phyloP scores from a whole-genome alignment of 2,888 invertebrate species.

The Drosophila austrosaltans region DNA sequence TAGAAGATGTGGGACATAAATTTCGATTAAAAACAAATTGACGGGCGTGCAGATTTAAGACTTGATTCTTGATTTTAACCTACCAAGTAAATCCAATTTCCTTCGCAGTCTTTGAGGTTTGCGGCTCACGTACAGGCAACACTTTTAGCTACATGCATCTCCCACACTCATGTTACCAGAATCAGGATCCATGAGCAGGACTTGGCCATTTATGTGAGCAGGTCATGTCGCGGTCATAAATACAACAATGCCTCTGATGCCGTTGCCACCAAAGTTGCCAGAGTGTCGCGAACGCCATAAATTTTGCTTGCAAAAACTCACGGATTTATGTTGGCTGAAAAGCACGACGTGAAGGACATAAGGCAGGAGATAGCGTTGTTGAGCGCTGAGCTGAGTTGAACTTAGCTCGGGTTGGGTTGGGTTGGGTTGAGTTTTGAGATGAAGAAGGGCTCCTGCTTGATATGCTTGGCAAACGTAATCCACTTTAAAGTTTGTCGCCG shows the following conservation, averaged over 20 bases:
- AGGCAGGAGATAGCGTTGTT: conserved; percentile 60
- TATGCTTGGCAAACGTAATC: conserved; percentile 71
- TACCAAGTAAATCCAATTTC: conserved; percentile 73
- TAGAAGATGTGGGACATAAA: conserved; percentile 63
- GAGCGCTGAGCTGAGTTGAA: neutral
- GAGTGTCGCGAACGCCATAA: conserved; percentile 79
- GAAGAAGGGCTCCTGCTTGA: conserved; percentile 23
- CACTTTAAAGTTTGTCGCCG: conserved; percentile 79
- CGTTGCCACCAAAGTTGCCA: conserved; percentile 62
- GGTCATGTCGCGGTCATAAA: conserved; percentile 82
- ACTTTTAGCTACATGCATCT: conserved; percentile 53
- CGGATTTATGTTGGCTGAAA: conserved; percentile 77
- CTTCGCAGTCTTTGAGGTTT: conserved; percentile 63
- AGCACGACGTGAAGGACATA: conserved; percentile 48
- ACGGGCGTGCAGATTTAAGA: conserved; percentile 69
- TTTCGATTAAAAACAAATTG: conserved; percentile 70
- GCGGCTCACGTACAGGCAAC: conserved; percentile 74
- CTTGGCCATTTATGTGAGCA: conserved; percentile 61
- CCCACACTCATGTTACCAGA: conserved; percentile 27
- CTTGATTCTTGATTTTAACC: conserved; percentile 42
- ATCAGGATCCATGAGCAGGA: conserved; percentile 25
- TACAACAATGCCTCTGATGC: conserved; percentile 69
- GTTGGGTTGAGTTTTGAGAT: neutral
- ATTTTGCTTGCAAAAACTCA: conserved; percentile 75
- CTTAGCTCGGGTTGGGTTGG: neutral